A percentile compares a stretch with the other conserved stretches of the same genome.
Evolutionary conservation across 2,113 vertebrate genomes (phyloP).

Genomic region (Ceuthmochares aereus): DNA sequence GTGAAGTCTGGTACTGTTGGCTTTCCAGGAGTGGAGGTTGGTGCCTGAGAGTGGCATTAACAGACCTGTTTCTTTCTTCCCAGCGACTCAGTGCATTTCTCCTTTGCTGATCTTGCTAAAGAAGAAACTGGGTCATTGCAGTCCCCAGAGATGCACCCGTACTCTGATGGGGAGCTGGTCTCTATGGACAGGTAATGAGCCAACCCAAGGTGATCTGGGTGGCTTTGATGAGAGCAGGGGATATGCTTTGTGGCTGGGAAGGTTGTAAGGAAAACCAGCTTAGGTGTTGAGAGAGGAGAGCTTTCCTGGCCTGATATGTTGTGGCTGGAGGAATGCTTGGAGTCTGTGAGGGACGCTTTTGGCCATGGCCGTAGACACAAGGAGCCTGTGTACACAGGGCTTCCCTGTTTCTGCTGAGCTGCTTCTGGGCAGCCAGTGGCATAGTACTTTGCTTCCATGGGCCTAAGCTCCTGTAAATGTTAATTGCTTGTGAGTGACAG

Average conservation of each 20-base stretch:
- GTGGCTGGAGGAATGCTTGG: background rate
- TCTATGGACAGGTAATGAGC: constrained; percentile 73
- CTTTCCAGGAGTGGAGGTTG: background rate
- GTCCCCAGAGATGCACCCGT: constrained; percentile 70
- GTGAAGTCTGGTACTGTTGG: background rate
- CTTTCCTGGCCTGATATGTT: background rate
- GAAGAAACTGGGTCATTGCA: constrained; percentile 12
- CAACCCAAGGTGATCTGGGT: background rate
- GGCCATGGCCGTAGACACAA: background rate
- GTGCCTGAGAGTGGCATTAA: background rate
- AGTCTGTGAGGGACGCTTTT: background rate
- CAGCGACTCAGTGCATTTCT: constrained; percentile 81
- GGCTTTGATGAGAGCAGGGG: background rate
- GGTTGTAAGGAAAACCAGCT: background rate
- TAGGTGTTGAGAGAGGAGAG: background rate
- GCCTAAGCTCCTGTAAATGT: background rate
- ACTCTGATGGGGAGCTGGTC: constrained; percentile 83
- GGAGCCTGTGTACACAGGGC: background rate
- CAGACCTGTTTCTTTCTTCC: background rate
- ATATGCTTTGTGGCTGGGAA: background rate
- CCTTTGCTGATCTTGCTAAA: constrained; percentile 68
- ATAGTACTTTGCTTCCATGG: background rate
- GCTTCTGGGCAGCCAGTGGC: background rate
- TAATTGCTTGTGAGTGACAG: background rate
- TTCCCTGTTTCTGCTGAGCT: background rate